Evolutionary conservation across 2,797 vertebrate genomes (phyloP), one percentile per base, ranked within the genome.

Genomic region (Peromyscus melanophrys): DNA sequence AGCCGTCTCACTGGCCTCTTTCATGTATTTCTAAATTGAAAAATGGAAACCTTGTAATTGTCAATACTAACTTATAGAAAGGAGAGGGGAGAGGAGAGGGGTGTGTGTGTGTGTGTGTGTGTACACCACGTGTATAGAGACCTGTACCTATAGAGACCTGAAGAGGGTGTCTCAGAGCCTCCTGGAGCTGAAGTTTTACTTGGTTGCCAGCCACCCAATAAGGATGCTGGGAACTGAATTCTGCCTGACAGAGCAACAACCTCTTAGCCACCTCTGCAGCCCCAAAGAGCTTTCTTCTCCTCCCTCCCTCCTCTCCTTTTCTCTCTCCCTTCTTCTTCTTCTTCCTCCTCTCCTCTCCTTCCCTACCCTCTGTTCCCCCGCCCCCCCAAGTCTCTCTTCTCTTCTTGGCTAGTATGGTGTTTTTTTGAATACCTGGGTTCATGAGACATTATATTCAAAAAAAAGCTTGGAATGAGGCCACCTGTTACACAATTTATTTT

Each of bases 21-120:
- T 77, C 57, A 85, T 90, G 6, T 49, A 46, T 85, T 90, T 94
- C 75, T 88, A 90, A 96, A 84, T 81, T 96, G 29, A 81, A 88
- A 96, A 96, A n/a, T 92, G 21, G 83, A 96, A 94, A 90, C 57
- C 2, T 84, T 55, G 78, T 75, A 77, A 63, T 69, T 86, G 13
- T 95, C 90, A 52, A 31, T 92, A 77, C 43, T 88, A 52, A 31
- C 29, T 63, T 46, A 11, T 63, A 83, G 37, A 63, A 31, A 10
- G 43, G 40, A 11, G 19, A 17, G 6, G 21, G 25, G 43, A 69
- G 10, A 49, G 67, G 71, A 7, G 75, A 14, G 43, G 7, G 11
- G 37, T 37, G 34, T 71, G 37, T 75, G 21, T 46, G 10, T 43
- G 11, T 46, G 23, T 27, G 12, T 31, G 11, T 65, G 4, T 16